Conservation (phyloP, 2,113 vertebrate species). For the Psittacula cyanocephala region DNA sequence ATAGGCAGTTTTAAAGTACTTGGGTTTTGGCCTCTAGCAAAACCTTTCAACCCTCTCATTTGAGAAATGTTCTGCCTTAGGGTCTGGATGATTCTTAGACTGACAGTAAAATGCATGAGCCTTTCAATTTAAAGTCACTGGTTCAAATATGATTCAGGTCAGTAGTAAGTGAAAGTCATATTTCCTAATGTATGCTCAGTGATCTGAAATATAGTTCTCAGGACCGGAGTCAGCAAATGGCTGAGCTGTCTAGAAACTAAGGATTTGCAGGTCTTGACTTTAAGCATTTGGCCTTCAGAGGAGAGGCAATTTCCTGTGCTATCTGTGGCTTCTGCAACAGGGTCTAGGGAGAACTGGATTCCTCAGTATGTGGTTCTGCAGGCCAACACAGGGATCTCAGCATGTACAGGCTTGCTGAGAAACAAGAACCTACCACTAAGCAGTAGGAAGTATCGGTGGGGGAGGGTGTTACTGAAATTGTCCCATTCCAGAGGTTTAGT, state of each 20-base stretch:
- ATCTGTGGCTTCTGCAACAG: background rate
- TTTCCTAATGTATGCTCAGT: background rate
- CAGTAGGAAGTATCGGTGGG: background rate
- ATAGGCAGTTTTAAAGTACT: background rate
- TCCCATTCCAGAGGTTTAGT: background rate
- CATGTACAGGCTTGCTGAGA: accelerated
- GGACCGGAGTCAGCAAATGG: background rate
- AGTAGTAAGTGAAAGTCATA: background rate
- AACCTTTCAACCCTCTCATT: background rate
- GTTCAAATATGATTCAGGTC: background rate
- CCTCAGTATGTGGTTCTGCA: background rate
- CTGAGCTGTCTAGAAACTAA: background rate
- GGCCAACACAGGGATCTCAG: accelerated
- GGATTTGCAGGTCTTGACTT: background rate
- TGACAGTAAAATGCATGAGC: background rate
- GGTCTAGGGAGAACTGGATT: background rate
- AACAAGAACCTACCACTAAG: background rate
- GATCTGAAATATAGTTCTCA: background rate
- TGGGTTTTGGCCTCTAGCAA: background rate
- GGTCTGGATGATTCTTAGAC: background rate
- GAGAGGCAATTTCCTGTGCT: background rate
- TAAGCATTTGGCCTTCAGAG: background rate
- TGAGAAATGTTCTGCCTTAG: background rate
- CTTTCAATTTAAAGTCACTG: background rate
- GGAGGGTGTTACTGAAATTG: background rate